Conservation (phyloP, 2,797 vertebrate species). For the Pyrocephalus nanus region DNA sequence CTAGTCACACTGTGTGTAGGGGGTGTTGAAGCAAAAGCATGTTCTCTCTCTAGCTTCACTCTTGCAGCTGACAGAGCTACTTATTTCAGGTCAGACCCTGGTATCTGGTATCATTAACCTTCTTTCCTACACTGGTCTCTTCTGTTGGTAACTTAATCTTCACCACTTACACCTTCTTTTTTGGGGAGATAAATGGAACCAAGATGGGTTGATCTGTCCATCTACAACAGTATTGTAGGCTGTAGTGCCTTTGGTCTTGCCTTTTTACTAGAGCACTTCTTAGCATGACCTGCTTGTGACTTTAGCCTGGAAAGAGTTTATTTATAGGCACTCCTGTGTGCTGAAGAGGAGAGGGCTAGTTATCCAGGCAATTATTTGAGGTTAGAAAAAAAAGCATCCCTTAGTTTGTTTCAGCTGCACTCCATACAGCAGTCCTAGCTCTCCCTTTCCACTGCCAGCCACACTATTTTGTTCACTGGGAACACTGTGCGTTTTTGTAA, state of each 20-base stretch:
- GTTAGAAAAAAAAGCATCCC: neutral
- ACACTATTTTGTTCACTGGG: rapidly evolving
- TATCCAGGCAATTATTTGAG: neutral
- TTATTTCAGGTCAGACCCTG: constrained; percentile 18
- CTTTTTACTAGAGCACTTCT: neutral
- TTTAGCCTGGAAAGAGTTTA: neutral
- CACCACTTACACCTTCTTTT: neutral
- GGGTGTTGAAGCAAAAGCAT: constrained; percentile 35
- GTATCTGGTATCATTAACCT: constrained; percentile 30
- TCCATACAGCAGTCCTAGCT: neutral
- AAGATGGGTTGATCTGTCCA: neutral
- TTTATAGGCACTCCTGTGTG: neutral
- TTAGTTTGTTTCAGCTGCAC: neutral
- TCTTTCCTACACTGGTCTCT: neutral
- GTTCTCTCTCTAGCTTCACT: neutral
- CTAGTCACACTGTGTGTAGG: neutral
- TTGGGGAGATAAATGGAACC: neutral
- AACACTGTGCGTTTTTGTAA: rapidly evolving
- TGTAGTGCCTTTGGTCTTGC: neutral
- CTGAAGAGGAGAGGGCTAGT: neutral
- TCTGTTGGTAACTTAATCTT: neutral
- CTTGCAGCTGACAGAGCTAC: constrained; percentile 49
- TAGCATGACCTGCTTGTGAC: neutral
- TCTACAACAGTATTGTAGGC: neutral
- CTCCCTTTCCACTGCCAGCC: neutral